Percentiles rank a stretch among this genome's conserved stretches.
phyloP scores from a whole-genome alignment of 2,113 vertebrate species.

The Notarius quadriscutis region DNA sequence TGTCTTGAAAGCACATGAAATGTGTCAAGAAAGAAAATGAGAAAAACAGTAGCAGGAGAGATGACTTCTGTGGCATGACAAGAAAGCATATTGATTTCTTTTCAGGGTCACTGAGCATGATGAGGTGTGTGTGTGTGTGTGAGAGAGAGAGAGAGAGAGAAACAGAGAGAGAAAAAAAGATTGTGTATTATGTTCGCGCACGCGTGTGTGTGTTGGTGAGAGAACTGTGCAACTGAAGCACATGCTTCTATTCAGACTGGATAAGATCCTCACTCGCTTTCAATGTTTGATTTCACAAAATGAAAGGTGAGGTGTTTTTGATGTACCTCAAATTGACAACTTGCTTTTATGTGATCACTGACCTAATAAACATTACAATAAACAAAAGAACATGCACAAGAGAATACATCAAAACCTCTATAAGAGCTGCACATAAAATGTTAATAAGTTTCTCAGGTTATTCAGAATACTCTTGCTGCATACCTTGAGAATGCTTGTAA shows the following conservation, averaged over 20 bases:
- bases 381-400: background rate
- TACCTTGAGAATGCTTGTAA: background rate
- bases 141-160: background rate
- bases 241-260: slow-evolving; percentile 16
- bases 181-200: background rate
- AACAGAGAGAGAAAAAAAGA: slow-evolving; percentile 13
- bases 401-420: slow-evolving; percentile 11
- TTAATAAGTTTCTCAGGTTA: slow-evolving; percentile 23
- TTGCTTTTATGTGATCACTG: slow-evolving; percentile 38
- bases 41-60: slow-evolving; percentile 38
- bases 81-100: slow-evolving; percentile 58
- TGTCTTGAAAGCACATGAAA: slow-evolving; percentile 41
- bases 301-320: slow-evolving; percentile 23
- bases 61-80: slow-evolving; percentile 45
- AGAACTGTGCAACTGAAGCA: background rate
- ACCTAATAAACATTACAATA: slow-evolving; percentile 45
- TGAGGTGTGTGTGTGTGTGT: slow-evolving; percentile 16
- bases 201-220: background rate
- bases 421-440: slow-evolving; percentile 8
- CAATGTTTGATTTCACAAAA: slow-evolving; percentile 41
- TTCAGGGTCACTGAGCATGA: slow-evolving; percentile 53
- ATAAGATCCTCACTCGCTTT: slow-evolving; percentile 22
- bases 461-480: background rate
- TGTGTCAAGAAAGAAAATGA: slow-evolving; percentile 26
- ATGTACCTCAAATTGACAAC: slow-evolving; percentile 36